Conservation (phyloP, 2,888 invertebrate genomes). For the Limnephilus rhombicus region DNA sequence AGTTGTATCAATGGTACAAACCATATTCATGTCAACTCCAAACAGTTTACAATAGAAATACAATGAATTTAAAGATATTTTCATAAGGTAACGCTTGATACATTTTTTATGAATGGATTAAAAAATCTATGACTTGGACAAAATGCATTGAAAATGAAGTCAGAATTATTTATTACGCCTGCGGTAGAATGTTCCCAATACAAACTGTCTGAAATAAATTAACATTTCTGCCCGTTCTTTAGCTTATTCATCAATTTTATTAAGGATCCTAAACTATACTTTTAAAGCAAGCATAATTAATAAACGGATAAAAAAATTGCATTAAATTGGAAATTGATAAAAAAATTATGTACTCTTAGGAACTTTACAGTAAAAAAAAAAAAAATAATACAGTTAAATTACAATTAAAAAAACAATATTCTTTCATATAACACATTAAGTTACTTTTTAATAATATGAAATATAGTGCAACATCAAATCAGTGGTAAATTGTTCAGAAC, state of each 20-base stretch:
- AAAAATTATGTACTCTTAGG: conserved; percentile 59
- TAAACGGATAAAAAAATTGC: conserved; percentile 1
- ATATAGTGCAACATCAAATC: neutral
- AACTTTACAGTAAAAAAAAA: conserved; percentile 50
- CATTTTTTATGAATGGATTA: neutral
- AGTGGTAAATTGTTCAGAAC: neutral
- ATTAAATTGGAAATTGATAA: conserved; percentile 19
- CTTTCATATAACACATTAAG: neutral
- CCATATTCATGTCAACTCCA: neutral
- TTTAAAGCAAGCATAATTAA: neutral
- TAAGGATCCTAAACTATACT: neutral
- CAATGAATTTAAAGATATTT: conserved; percentile 18
- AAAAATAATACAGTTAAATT: conserved; percentile 15
- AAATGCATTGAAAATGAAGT: neutral
- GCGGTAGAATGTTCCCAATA: conserved; percentile 64
- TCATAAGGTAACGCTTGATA: conserved; percentile 33
- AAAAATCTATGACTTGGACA: neutral
- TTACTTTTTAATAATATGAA: neutral
- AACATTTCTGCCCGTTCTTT: neutral
- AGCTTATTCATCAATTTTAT: neutral
- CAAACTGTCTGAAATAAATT: neutral
- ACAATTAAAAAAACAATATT: conserved; percentile 35
- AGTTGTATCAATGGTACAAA: neutral
- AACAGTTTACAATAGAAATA: conserved; percentile 8
- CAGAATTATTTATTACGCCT: conserved; percentile 24